Conservation (phyloP, 2,797 vertebrate genomes). For the Rhinichthys osculus region DNA sequence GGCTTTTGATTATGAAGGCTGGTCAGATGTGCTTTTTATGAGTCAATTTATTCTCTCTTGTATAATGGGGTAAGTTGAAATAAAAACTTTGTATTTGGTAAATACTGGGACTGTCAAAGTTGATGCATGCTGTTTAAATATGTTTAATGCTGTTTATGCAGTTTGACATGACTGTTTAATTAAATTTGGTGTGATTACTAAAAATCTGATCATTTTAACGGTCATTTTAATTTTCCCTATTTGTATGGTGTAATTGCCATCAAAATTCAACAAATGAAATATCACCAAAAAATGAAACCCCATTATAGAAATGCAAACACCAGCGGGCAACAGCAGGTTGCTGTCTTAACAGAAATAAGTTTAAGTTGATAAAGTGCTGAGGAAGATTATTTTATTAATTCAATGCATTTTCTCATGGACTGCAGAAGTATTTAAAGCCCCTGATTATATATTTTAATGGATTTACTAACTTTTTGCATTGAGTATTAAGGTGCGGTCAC, state of each 20-base stretch:
- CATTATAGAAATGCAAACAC: not conserved
- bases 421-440: not conserved
- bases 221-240: not conserved
- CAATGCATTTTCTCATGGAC: not conserved
- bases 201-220: not conserved
- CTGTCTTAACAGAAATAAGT: not conserved
- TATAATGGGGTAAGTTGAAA: constrained; percentile 91
- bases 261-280: not conserved
- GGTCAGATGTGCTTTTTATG: constrained; percentile 88
- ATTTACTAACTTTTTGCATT: too few species aligned
- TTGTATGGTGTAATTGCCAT: not conserved
- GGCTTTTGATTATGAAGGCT: constrained; percentile 91
- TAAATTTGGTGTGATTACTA: not conserved
- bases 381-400: not conserved
- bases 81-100: not conserved
- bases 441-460: not conserved
- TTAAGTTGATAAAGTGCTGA: not conserved
- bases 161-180: not conserved
- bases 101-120: not conserved
- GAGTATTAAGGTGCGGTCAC: not conserved
- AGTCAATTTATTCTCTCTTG: constrained; percentile 90
- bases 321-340: not conserved
- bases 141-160: not conserved
- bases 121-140: not conserved
- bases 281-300: not conserved